Percentiles rank a stretch among this genome's conserved stretches.
Conservation (phyloP, 2,888 invertebrate genomes). For the Pollenia labialis region DNA sequence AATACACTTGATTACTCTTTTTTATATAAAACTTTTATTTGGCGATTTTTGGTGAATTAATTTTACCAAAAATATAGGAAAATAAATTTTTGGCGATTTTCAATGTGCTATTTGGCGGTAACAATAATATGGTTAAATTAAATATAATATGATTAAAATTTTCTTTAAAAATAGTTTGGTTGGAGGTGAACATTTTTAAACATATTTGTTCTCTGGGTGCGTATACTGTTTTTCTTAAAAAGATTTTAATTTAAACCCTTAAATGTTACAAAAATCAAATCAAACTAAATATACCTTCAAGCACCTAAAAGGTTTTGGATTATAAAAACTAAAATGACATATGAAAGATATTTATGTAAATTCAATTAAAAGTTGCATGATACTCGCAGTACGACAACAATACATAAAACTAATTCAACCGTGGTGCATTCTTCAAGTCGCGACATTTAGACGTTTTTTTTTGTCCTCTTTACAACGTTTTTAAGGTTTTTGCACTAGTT, state of each 20-base stretch:
- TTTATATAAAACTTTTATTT: too few species aligned
- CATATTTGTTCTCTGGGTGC: too few species aligned
- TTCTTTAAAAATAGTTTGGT: too few species aligned
- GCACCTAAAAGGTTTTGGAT: slow-evolving; percentile 11
- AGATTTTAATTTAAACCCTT: not conserved
- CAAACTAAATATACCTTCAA: not conserved
- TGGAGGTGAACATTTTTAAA: too few species aligned
- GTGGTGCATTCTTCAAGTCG: slow-evolving; percentile 66
- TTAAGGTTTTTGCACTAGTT: slow-evolving; percentile 3
- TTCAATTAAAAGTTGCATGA: slow-evolving; percentile 72
- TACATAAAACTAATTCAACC: slow-evolving; percentile 60
- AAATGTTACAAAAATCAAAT: not conserved
- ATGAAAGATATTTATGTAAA: slow-evolving; percentile 69
- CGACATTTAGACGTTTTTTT: slow-evolving; percentile 66
- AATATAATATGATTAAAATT: too few species aligned
- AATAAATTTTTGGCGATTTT: too few species aligned
- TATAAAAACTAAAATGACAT: slow-evolving; percentile 51
- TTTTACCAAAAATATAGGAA: too few species aligned
- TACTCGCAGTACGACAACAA: slow-evolving; percentile 63
- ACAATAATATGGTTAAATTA: too few species aligned
- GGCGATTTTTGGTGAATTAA: too few species aligned
- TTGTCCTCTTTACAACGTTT: not conserved
- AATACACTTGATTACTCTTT: too few species aligned
- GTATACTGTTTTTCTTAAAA: too few species aligned
- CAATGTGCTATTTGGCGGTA: too few species aligned